Evolutionary conservation across 1,140 invertebrate species (phyloP).

Genomic region (Paraescarpia echinospica): DNA sequence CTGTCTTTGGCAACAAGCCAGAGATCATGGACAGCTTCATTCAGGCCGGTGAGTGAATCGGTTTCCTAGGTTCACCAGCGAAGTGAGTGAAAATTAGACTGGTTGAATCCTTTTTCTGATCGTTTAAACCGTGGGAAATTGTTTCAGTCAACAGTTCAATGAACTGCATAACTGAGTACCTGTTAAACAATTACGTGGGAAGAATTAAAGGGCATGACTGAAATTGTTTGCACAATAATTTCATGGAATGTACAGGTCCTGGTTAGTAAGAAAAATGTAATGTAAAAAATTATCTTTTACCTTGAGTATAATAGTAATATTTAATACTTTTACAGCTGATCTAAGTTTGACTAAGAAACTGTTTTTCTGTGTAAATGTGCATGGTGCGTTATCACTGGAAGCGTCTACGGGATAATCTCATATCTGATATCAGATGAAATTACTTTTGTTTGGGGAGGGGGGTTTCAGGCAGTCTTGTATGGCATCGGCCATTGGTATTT

Average conservation of each 20-base stretch:
- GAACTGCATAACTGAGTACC: neutral
- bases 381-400: no score
- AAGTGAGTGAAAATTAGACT: neutral
- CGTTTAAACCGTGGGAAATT: neutral
- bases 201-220: neutral
- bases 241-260: no score
- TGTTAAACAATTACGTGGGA: neutral
- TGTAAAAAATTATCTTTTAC: neutral
- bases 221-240: no score
- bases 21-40: constrained; percentile 43
- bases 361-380: no score
- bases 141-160: no score
- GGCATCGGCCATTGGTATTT: no score
- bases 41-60: constrained; percentile 40
- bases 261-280: neutral
- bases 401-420: no score
- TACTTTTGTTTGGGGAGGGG: no score
- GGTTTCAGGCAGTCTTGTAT: no score
- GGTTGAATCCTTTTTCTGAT: neutral
- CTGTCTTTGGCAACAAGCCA: constrained; percentile 43
- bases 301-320: neutral
- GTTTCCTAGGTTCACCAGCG: neutral
- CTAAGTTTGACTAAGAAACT: no score
- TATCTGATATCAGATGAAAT: no score
- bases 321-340: no score